phyloP scores from a whole-genome alignment of 2,888 invertebrate genomes.

The Eupeodes luniger region DNA sequence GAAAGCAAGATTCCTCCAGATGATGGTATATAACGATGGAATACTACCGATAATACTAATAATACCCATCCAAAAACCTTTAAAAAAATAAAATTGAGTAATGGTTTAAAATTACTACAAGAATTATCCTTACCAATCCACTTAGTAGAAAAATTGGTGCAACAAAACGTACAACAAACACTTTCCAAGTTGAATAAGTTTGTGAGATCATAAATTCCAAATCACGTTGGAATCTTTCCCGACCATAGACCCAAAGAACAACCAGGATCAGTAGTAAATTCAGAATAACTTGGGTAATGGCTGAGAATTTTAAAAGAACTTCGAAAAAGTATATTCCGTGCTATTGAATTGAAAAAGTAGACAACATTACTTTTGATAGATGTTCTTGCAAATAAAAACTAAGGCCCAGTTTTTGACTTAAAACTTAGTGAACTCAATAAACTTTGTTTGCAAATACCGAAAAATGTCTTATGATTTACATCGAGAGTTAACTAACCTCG shows the following conservation, averaged over 20 bases:
- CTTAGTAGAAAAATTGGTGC: slow-evolving; percentile 79
- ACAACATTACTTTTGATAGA: no score
- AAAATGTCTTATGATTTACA: no score
- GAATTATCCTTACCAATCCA: slow-evolving; percentile 69
- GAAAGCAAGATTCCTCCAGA: background rate
- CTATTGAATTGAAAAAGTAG: slow-evolving; percentile 67
- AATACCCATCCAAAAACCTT: slow-evolving; percentile 2
- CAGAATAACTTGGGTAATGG: slow-evolving; percentile 78
- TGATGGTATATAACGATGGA: background rate
- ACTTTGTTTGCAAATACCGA: no score
- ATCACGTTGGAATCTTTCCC: slow-evolving; percentile 87
- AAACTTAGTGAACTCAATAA: background rate
- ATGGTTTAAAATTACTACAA: no score
- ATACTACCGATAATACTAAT: background rate
- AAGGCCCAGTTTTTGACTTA: background rate
- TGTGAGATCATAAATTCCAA: slow-evolving; percentile 90
- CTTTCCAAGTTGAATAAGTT: slow-evolving; percentile 85
- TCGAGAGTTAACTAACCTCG: no score
- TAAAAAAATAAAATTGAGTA: slow-evolving; percentile 64
- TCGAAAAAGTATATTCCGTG: slow-evolving; percentile 78
- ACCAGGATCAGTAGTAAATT: slow-evolving; percentile 89
- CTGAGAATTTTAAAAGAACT: slow-evolving; percentile 76
- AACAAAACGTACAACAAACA: slow-evolving; percentile 80
- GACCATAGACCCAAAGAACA: slow-evolving; percentile 93
- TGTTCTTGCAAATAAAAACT: no score